phyloP scores from a whole-genome alignment of 2,888 invertebrate species.

The Leptinotarsa tumamoca region DNA sequence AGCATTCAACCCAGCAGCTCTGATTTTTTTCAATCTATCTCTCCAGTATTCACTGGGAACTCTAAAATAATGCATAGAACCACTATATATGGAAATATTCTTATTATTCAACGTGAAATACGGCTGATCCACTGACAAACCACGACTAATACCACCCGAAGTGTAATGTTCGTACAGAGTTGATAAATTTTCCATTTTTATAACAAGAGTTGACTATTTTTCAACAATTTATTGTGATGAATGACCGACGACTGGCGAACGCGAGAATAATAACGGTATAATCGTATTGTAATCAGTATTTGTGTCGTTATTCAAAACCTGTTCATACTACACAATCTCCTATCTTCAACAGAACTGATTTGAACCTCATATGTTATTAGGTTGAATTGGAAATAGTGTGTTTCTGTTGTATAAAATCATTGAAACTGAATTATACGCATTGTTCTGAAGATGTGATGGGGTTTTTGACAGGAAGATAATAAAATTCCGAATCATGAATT shows the following conservation, averaged over 20 bases:
- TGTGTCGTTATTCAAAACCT: slow-evolving; percentile 5
- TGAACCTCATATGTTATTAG: not conserved
- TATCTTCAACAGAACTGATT: not conserved
- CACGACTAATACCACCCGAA: slow-evolving; percentile 59
- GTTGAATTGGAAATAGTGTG: no score
- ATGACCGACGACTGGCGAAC: not conserved
- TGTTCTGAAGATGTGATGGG: no score
- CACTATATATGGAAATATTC: slow-evolving; percentile 66
- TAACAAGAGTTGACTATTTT: not conserved
- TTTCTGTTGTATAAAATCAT: no score
- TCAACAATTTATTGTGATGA: not conserved
- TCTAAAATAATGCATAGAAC: slow-evolving; percentile 87
- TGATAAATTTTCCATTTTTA: slow-evolving; percentile 46
- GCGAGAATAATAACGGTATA: not conserved
- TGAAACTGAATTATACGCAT: no score
- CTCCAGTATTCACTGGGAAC: slow-evolving; percentile 84
- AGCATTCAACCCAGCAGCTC: slow-evolving; percentile 87
- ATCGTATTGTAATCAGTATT: not conserved
- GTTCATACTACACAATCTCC: not conserved
- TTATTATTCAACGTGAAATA: slow-evolving; percentile 65
- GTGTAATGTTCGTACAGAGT: slow-evolving; percentile 68
- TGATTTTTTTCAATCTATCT: slow-evolving; percentile 79
- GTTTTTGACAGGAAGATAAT: no score
- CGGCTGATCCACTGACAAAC: slow-evolving; percentile 56
- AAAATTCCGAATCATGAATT: no score